Percentiles rank a stretch among this genome's conserved stretches.
These are phyloP conservation scores for Amphimallon solstitiale DNA, from an alignment of 2,888 invertebrate species.

Conservation along the genomic window DNA sequence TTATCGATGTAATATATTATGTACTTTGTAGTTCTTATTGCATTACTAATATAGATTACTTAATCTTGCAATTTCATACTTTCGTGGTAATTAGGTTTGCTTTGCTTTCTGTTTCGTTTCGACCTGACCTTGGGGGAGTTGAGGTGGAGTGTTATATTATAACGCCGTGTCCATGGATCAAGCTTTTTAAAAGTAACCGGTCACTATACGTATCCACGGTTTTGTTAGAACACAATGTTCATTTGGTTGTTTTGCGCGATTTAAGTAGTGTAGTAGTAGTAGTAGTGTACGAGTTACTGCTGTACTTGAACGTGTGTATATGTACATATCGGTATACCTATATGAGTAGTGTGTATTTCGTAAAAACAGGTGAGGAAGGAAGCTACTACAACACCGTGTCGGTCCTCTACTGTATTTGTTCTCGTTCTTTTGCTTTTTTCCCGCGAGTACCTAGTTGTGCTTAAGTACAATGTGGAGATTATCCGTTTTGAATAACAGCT, in stretches of 20 bases:
- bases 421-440: background rate
- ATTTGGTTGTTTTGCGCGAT: constrained; percentile 1
- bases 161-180: constrained; percentile 12
- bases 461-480: background rate
- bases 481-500: constrained; percentile 1
- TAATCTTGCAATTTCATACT: too few species aligned
- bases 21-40: too few species aligned
- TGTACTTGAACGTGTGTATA: too few species aligned
- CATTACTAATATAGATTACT: too few species aligned
- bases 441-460: background rate
- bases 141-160: constrained; percentile 14
- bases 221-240: constrained; percentile 15
- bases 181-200: constrained; percentile 26
- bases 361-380: too few species aligned
- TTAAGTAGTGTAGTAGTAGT: background rate
- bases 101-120: constrained; percentile 22
- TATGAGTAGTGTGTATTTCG: too few species aligned
- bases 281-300: too few species aligned
- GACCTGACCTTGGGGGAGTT: constrained; percentile 13
- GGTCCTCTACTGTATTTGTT: constrained; percentile 2
- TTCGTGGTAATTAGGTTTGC: background rate
- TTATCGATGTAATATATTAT: too few species aligned
- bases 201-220: too few species aligned
- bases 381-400: too few species aligned
- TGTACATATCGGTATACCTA: too few species aligned